Evolutionary conservation across 2,888 invertebrate species (phyloP).

Genomic region (Glaucopsyche alexis): DNA sequence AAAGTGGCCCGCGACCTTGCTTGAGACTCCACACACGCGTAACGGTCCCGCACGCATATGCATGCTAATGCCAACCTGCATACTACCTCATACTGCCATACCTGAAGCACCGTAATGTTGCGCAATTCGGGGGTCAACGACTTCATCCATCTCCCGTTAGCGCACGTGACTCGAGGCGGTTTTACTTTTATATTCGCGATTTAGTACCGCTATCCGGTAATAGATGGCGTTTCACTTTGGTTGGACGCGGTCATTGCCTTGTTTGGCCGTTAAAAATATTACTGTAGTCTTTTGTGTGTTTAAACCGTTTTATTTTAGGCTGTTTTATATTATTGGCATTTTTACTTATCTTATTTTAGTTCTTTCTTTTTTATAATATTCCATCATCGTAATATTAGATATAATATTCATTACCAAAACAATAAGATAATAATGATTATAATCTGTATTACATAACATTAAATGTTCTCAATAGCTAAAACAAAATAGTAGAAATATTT

Average conservation of each 20-base stretch:
- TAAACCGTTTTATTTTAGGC: neutral
- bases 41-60: constrained; percentile 24
- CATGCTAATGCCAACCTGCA: constrained; percentile 60
- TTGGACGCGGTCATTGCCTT: constrained; percentile 28
- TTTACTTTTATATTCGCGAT: constrained; percentile 74
- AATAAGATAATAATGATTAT: no score
- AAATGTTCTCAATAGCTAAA: no score
- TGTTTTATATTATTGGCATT: neutral
- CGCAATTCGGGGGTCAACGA: constrained; percentile 59
- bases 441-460: no score
- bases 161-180: constrained; percentile 63
- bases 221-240: constrained; percentile 52
- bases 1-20: constrained; percentile 34
- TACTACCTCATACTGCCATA: constrained; percentile 48
- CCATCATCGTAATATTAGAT: no score
- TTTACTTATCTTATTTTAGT: neutral
- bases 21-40: constrained; percentile 29
- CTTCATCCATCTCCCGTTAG: constrained; percentile 74
- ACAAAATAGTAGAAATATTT: no score
- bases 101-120: constrained; percentile 40
- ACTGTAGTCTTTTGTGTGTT: neutral
- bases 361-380: no score
- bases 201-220: constrained; percentile 66
- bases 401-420: no score
- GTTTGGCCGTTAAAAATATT: neutral